Conservation (phyloP, 2,113 vertebrate species). For the Ginglymostoma cirratum region DNA sequence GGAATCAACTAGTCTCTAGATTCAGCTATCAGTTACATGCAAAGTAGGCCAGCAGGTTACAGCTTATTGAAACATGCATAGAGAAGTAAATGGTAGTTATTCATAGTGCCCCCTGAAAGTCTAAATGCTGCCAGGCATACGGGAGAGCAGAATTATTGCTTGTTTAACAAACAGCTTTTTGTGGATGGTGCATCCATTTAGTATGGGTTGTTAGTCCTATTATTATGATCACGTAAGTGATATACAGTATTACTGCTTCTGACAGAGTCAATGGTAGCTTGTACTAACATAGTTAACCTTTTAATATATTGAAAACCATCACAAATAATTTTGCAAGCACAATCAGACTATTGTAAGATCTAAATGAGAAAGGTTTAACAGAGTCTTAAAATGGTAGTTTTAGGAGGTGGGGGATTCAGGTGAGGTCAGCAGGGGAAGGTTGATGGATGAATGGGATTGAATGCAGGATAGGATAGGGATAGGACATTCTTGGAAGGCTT, state of each 20-base stretch:
- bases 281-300: neutral
- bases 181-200: neutral
- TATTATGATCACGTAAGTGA: neutral
- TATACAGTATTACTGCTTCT: neutral
- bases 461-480: neutral
- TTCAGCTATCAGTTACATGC: neutral
- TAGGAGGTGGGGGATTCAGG: neutral
- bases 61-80: neutral
- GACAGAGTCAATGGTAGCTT: neutral
- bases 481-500: neutral
- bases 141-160: neutral
- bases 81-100: neutral
- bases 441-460: neutral
- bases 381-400: neutral
- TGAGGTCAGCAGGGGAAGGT: neutral
- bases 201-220: neutral
- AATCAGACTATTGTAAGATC: neutral
- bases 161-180: neutral
- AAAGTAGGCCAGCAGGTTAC: neutral
- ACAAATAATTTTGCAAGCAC: neutral
- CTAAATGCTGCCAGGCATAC: neutral
- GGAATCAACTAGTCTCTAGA: neutral
- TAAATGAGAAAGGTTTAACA: neutral
- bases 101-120: neutral
- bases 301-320: neutral